phyloP scores from a whole-genome alignment of 2,888 invertebrate species.

The Odontocolon sp. region DNA sequence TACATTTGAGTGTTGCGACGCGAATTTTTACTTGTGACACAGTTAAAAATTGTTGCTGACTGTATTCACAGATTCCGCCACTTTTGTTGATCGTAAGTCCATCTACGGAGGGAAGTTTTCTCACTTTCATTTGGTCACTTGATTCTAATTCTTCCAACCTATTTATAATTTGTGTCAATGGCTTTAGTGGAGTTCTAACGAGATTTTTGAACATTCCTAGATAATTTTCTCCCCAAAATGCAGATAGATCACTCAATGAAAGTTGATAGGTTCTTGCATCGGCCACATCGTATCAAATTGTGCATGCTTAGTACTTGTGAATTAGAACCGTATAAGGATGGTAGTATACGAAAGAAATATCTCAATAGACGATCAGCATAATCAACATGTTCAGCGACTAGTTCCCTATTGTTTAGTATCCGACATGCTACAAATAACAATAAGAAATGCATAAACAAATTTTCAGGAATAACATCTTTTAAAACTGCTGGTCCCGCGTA shows the following conservation, averaged over 20 bases:
- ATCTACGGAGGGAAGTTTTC: not conserved
- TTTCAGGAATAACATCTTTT: conserved; percentile 25
- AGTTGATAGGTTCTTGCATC: conserved; percentile 6
- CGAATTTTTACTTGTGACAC: not conserved
- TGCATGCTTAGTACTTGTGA: conserved; percentile 14
- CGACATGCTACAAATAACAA: not conserved
- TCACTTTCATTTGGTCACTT: not conserved
- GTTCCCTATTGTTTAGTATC: not conserved
- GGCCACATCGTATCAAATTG: conserved; percentile 14
- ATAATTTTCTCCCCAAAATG: conserved; percentile 26
- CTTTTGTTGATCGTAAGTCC: not conserved
- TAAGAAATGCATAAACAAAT: not conserved
- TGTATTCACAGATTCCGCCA: not conserved
- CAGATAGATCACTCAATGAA: not conserved
- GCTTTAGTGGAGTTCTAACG: conserved; percentile 7
- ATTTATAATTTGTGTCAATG: conserved; percentile 22
- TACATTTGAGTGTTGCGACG: not conserved
- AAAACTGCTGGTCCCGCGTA: conserved; percentile 49
- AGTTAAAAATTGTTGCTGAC: not conserved
- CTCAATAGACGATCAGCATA: not conserved
- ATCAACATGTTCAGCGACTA: not conserved
- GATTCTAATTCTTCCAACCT: not conserved
- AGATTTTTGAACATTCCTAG: conserved; percentile 19
- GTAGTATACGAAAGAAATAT: not conserved
- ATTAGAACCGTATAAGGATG: conserved; percentile 3